phyloP scores from a whole-genome alignment of 2,113 vertebrate species.

The Hippopotamus amphibius region DNA sequence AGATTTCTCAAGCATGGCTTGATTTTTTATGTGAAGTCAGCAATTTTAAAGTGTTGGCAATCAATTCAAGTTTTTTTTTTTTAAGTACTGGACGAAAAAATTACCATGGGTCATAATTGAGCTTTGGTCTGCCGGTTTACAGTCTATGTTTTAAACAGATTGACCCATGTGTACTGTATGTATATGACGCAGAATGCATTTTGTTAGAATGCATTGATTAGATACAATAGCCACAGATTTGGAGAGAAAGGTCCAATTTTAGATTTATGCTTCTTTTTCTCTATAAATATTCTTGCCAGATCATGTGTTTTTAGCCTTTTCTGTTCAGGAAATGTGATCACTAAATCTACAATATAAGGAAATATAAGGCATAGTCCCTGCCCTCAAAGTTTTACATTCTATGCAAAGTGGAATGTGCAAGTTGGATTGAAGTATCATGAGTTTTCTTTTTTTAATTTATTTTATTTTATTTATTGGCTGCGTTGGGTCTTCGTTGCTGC shows the following conservation, averaged over 20 bases:
- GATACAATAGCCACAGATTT: neutral
- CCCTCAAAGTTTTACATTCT: neutral
- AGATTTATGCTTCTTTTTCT: slow-evolving; percentile 3
- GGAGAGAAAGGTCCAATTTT: neutral
- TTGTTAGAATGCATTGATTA: neutral
- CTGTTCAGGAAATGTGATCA: neutral
- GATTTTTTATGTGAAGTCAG: slow-evolving; percentile 33
- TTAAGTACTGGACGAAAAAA: neutral
- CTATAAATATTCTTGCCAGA: neutral
- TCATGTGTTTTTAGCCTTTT: neutral
- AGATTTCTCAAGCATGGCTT: neutral
- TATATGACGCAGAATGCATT: neutral
- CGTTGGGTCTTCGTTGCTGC: too few species aligned
- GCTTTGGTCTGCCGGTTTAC: neutral
- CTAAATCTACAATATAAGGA: neutral
- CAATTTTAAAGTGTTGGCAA: slow-evolving; percentile 23
- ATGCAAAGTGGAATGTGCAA: neutral
- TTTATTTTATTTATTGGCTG: too few species aligned
- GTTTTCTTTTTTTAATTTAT: neutral
- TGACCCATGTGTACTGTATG: neutral
- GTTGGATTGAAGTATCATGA: neutral
- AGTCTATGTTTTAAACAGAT: neutral
- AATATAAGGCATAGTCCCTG: neutral
- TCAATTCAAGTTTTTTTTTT: neutral
- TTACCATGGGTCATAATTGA: neutral